phyloP scores from a whole-genome alignment of 35 echinoderm and acorn worm genomes.

The Ophioderma brevispina region DNA sequence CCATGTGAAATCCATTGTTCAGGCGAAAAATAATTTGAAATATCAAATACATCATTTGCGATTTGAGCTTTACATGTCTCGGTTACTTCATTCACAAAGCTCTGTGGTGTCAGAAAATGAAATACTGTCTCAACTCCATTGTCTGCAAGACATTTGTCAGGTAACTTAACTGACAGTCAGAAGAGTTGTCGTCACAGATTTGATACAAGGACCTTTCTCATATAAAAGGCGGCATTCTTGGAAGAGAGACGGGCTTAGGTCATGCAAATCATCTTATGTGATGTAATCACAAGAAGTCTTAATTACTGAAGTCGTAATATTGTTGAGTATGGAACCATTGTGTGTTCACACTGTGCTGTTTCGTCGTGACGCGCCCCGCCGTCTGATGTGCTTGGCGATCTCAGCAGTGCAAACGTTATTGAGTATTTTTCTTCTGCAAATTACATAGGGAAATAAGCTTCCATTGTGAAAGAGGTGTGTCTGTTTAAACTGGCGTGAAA shows the following conservation, averaged over 20 bases:
- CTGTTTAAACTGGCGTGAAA: background rate
- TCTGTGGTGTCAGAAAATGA: slow-evolving; percentile 20
- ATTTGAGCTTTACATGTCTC: background rate
- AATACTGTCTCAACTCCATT: slow-evolving; percentile 9
- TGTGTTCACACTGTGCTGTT: background rate
- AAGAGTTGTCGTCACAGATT: background rate
- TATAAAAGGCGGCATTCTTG: background rate
- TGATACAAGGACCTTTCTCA: background rate
- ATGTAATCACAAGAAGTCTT: background rate
- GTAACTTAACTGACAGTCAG: background rate
- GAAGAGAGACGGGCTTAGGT: background rate
- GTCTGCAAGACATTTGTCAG: background rate
- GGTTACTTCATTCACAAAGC: background rate
- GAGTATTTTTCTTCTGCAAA: background rate
- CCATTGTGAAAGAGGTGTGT: background rate
- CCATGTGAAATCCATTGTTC: background rate
- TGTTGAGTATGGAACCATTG: background rate
- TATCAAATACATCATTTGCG: slow-evolving; percentile 4
- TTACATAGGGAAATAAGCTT: background rate
- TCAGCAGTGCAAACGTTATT: background rate
- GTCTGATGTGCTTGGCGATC: background rate
- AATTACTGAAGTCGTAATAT: background rate
- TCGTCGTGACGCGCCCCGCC: background rate
- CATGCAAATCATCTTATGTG: background rate
- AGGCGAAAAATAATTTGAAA: background rate